Base-by-base conservation (phyloP, 2,888 invertebrate species). In the Artemia sp. region DNA sequence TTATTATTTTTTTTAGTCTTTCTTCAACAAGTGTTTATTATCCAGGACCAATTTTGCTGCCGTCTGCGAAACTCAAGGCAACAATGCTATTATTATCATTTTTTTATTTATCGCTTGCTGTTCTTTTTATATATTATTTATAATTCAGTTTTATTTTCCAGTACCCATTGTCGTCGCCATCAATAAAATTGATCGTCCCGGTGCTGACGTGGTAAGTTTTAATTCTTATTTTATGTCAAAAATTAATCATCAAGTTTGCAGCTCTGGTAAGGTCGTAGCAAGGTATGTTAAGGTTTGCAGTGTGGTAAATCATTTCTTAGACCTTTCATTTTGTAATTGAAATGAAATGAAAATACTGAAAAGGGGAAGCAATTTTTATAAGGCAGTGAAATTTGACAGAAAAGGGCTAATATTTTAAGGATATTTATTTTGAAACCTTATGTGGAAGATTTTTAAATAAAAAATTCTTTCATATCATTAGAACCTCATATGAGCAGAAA, bases 111-210 rank as follows among this genome's bases (percentile, higher is more conserved):
- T 38, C 38, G 6, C 38, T 38, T 38, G 6, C 38, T 38, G 19
- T 19, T 19, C 6, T 38, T 38, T 38, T 38, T 38, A 38, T 38
- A 38, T 38, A 38, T 38, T 3, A 38, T 38, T 38, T 38, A 38
- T 38, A 38, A 38, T 5, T 71, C 67, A 51, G 64, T 69, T 72
- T 74, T 76, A 74, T 73, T 75, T 85, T 82, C 72, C 82, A 88
- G 92, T 96, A 74, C 93, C 95, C 0, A 87, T 98, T 52, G 85
- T 98, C 76, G 93, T 98, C 74, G 98, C 97, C 52, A 87, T 98
- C 74, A 98, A 99, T 81, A 99, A 98, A 83, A 92, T 95, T 76
- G 98, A 98, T 82, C 91, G 93, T 77, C 87, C 88, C 71, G 85
- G 85, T 77, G 90, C 90, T 72, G 85, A 96, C 82, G 85, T 94